phyloP scores from a whole-genome alignment of 1,140 invertebrate genomes.

The Bilobella aurantiaca region DNA sequence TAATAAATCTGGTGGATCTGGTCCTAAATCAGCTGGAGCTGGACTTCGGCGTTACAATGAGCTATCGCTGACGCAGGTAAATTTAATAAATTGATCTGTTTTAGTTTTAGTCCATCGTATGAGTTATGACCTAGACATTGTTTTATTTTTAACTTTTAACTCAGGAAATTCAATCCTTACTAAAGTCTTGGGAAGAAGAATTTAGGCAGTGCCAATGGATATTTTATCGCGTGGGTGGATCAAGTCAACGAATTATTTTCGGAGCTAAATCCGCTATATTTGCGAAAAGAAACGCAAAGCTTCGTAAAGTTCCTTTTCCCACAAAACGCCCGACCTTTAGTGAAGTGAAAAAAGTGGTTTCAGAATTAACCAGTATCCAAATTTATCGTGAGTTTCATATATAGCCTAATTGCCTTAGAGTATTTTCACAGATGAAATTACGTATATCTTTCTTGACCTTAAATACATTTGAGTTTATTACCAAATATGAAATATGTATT shows the following conservation, averaged over 20 bases:
- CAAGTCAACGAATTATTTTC: slow-evolving; percentile 62
- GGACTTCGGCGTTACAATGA: slow-evolving; percentile 71
- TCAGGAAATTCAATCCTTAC: slow-evolving; percentile 68
- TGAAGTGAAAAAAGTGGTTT: slow-evolving; percentile 66
- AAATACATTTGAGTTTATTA: neutral
- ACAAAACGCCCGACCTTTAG: slow-evolving; percentile 69
- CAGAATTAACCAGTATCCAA: slow-evolving; percentile 57
- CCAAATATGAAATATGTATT: neutral
- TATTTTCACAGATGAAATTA: too few species aligned
- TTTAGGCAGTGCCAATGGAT: slow-evolving; percentile 61
- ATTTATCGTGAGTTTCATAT: slow-evolving; percentile 53
- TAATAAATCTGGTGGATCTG: slow-evolving; percentile 49
- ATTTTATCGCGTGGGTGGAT: slow-evolving; percentile 64
- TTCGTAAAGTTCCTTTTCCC: slow-evolving; percentile 68
- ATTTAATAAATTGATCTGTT: slow-evolving; percentile 3
- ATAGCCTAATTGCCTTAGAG: neutral
- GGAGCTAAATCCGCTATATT: slow-evolving; percentile 57
- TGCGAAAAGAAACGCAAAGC: slow-evolving; percentile 51
- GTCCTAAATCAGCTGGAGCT: slow-evolving; percentile 67
- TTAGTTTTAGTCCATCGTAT: too few species aligned
- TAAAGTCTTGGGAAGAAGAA: slow-evolving; percentile 56
- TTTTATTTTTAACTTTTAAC: slow-evolving; percentile 35
- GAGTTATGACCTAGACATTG: too few species aligned
- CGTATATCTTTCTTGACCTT: neutral
- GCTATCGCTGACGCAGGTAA: slow-evolving; percentile 53